phyloP scores from a whole-genome alignment of 2,888 invertebrate species.

The Troides helena region DNA sequence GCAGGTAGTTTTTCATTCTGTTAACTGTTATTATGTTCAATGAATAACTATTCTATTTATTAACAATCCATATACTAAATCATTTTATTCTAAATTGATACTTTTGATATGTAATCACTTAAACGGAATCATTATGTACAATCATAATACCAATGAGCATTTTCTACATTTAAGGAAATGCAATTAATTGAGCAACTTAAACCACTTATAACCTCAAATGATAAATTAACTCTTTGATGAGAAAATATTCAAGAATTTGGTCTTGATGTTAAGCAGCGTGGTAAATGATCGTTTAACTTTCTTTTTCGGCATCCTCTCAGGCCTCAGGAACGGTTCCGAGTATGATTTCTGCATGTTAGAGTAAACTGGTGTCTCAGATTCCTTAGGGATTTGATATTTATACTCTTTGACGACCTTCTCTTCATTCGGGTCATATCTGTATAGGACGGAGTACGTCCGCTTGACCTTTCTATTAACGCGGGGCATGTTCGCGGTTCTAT shows the following conservation, averaged over 20 bases:
- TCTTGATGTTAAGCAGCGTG: slow-evolving; percentile 69
- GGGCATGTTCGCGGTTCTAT: slow-evolving; percentile 57
- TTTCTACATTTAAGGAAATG: slow-evolving; percentile 57
- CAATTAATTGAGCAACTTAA: slow-evolving; percentile 72
- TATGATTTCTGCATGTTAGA: slow-evolving; percentile 58
- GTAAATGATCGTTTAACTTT: slow-evolving; percentile 74
- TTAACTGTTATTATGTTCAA: neutral
- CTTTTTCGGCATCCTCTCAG: slow-evolving; percentile 64
- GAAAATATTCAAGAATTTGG: slow-evolving; percentile 73
- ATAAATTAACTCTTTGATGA: slow-evolving; percentile 62
- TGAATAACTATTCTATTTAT: neutral
- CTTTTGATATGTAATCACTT: slow-evolving; percentile 19
- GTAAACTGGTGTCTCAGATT: slow-evolving; percentile 41
- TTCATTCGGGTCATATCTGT: slow-evolving; percentile 70
- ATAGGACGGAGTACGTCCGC: slow-evolving; percentile 71
- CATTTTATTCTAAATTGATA: slow-evolving; percentile 7
- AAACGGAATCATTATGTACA: slow-evolving; percentile 9
- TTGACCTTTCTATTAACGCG: slow-evolving; percentile 68
- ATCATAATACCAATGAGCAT: slow-evolving; percentile 27
- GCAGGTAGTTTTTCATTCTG: slow-evolving; percentile 4
- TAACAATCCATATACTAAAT: neutral
- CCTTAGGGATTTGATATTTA: slow-evolving; percentile 66
- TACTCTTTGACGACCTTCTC: slow-evolving; percentile 75
- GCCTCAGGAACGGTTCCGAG: slow-evolving; percentile 68
- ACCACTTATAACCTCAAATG: slow-evolving; percentile 37